phyloP scores from a whole-genome alignment of 2,888 invertebrate species.

The Athetis lepigone region DNA sequence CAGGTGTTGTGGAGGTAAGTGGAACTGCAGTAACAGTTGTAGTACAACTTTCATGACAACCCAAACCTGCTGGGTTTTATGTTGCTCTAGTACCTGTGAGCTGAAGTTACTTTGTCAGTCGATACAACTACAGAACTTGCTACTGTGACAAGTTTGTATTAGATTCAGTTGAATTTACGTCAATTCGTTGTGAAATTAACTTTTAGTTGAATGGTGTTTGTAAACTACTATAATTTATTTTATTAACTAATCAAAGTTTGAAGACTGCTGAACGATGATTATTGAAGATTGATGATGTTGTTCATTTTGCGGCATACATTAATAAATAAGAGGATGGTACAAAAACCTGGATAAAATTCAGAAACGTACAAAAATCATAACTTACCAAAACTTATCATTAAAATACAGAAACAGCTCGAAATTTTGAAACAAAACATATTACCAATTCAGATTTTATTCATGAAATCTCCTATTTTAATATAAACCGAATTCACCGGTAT shows the following conservation, averaged over 20 bases:
- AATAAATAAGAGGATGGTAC: neutral
- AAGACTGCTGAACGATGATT: neutral
- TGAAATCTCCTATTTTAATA: slow-evolving; percentile 21
- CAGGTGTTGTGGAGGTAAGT: slow-evolving; percentile 34
- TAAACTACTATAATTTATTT: neutral
- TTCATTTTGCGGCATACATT: neutral
- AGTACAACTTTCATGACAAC: slow-evolving; percentile 29
- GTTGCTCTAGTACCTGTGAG: slow-evolving; percentile 10
- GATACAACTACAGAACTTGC: neutral
- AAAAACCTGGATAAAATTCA: neutral
- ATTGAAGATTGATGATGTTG: neutral
- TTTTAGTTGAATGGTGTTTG: neutral
- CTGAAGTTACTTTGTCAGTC: slow-evolving; percentile 21
- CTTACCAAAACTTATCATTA: neutral
- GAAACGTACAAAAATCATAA: neutral
- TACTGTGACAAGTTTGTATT: slow-evolving; percentile 11
- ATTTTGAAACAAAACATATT: slow-evolving; percentile 1
- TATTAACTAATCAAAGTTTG: neutral
- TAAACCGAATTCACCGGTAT: neutral
- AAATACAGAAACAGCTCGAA: neutral
- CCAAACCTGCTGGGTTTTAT: slow-evolving; percentile 30
- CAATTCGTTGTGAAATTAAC: neutral
- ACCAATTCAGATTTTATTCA: slow-evolving; percentile 3
- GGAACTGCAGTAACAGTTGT: slow-evolving; percentile 16
- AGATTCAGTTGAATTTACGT: neutral